Evolutionary conservation across 2,797 vertebrate genomes (phyloP), one percentile per base, ranked within the genome.

Genomic region (Phoxinus dragarum): DNA sequence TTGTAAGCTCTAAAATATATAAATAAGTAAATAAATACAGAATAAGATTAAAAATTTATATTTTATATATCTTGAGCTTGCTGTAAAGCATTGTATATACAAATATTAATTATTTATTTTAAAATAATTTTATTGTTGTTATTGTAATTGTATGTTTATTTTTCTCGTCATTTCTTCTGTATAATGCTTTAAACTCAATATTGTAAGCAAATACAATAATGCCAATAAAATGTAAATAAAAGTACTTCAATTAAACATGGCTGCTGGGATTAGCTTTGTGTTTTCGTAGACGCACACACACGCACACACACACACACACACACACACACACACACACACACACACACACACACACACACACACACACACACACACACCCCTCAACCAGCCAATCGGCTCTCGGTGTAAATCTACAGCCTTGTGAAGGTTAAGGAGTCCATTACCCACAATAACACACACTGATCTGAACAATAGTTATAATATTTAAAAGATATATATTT

Each of bases 311-410:
- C 88, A 86, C 89, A 16, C 90, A 42, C 47, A 49, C 16, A 49
- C 47, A 49, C 47, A 49, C 47, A 49, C 47, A 49, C 47, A 49
- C 47, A 49, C 47, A 49, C 42, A 42, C 42, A 42, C 42, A 42
- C 6, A 47, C 47, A 49, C 47, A 14, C 47, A 14, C 12, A 6
- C 16, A 17, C 16, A 52, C 5, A 52, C 16, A 52, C 17, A 19
- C 47, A 49, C 47, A 49, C 47, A 49, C 49, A 54, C 17, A 73
- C 84, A 86, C 89, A 11, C 90, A 42, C 88, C 84, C 72, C 38
- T 38, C 56, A 72, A 76, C 0, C 6, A 69, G 40, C 90, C 91
- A 91, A 89, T 90, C 83, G 34, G 86, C 21, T 19, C 12, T 17
- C 17, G 86, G 83, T 6, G 49, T 69, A 52, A 61, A 74, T 14